Evolutionary conservation across 2,113 vertebrate species (phyloP).

Genomic region (Xenopus laevis): DNA sequence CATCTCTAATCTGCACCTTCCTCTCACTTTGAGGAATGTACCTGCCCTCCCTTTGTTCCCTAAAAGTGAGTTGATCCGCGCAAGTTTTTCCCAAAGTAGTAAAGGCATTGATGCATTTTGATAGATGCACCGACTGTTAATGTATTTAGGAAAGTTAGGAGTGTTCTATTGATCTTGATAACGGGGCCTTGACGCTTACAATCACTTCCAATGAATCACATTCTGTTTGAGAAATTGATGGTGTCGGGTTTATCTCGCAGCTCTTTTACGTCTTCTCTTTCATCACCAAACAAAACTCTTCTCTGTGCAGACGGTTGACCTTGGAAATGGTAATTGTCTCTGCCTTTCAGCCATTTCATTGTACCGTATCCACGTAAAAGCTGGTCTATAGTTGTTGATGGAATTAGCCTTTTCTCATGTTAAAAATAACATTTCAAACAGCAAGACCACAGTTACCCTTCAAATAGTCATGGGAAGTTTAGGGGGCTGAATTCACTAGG

Average conservation of each 20-base stretch:
- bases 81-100: not conserved
- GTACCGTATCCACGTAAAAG: too few relatives aligned
- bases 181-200: conserved; percentile 18
- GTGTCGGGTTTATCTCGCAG: conserved; percentile 19
- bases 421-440: too few relatives aligned
- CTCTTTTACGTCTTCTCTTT: not conserved
- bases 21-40: too few relatives aligned
- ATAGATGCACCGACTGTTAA: conserved; percentile 15
- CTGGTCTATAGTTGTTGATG: too few relatives aligned
- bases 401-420: too few relatives aligned
- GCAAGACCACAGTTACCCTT: too few relatives aligned
- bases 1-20: too few relatives aligned
- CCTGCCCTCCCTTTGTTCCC: not conserved
- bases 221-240: conserved; percentile 21
- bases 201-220: conserved; percentile 32
- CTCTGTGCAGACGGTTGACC: not conserved
- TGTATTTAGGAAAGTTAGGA: conserved; percentile 24
- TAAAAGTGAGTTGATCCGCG: not conserved
- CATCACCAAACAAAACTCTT: conserved; percentile 7
- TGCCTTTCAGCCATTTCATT: too few relatives aligned
- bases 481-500: too few relatives aligned
- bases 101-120: not conserved
- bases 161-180: conserved; percentile 36
- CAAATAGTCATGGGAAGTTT: too few relatives aligned
- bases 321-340: not conserved